Base-by-base conservation (phyloP, 2,888 invertebrate species). In the Himalopsyche japonica region DNA sequence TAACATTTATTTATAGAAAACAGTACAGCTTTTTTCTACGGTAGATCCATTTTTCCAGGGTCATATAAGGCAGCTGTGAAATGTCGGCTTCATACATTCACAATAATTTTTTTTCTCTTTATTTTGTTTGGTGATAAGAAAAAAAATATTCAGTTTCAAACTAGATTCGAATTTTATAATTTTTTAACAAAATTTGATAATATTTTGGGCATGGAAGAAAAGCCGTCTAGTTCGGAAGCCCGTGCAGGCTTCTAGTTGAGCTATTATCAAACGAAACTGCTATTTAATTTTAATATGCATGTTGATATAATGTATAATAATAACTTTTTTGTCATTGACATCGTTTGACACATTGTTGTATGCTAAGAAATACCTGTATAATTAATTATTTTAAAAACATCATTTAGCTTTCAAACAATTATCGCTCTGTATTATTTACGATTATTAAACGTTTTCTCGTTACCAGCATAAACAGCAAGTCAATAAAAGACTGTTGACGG, bases 331-430 rank as follows among this genome's bases (percentile, higher is more conserved):
- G 15, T 15, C 43, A 43, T 43, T 43, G 15, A 20, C 57, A 57
- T 57, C 20, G 57, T 15, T 15, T 7, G 43, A 43, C 43, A 57
- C 57, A 10, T n/a, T 57, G 57, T 57, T 57, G 57, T 24, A 57
- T 20, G 57, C 24, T n/a, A 57, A 20, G 7, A 57, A 20, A 20
- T 57, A 24, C 57, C 57, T 57, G 57, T 57, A 57, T 57, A n/a
- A 57, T n/a, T 57, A 20, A 20, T 57, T 24, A 5, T 57, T 57
- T 20, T 20, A 20, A 49, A 57, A 57, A 57, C 81, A 76, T n/a
- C 76, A 49, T 81, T 81, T 48, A 20, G 81, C 81, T 81, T 76
- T 81, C n/a, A 81, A 49, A 8, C 15, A 37, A 47, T 43, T 79
- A 79, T 20, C 15, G 20, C 57, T 20, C 20, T 15, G 20, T 77